These are phyloP conservation scores for Carabus problematicus DNA, from an alignment of 2,888 invertebrate genomes.

Conservation along the genomic window DNA sequence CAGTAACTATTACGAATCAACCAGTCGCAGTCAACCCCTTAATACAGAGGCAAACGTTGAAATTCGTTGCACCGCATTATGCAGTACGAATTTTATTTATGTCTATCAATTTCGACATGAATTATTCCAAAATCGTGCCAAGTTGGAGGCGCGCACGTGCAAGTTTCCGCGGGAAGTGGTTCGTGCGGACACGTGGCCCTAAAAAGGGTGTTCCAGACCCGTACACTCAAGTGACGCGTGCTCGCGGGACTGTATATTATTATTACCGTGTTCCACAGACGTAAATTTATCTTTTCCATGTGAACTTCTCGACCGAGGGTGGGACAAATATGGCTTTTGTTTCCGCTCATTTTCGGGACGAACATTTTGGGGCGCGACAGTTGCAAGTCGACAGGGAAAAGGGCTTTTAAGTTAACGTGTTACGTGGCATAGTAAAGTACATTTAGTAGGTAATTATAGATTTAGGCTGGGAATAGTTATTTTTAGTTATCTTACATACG, in stretches of 20 bases:
- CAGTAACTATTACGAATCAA: constrained; percentile 4
- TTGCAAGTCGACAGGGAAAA: not conserved
- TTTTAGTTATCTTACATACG: no score
- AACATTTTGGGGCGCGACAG: not conserved
- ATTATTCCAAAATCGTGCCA: constrained; percentile 37
- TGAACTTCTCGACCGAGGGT: constrained; percentile 16
- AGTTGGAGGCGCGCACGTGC: constrained; percentile 31
- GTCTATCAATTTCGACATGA: constrained; percentile 35
- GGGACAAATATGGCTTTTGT: constrained; percentile 5
- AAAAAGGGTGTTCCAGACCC: no score
- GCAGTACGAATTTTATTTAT: constrained; percentile 41
- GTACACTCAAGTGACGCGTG: constrained; percentile 27
- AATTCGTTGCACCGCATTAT: constrained; percentile 31
- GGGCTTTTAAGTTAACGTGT: no score
- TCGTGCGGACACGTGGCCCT: not conserved
- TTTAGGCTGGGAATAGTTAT: no score
- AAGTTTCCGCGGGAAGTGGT: constrained; percentile 14
- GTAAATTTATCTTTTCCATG: constrained; percentile 33
- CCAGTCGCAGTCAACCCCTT: not conserved
- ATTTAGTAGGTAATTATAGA: no score
- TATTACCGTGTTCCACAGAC: constrained; percentile 24
- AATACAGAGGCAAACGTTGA: constrained; percentile 16
- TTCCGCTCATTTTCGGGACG: constrained; percentile 12
- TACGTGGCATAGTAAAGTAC: no score
- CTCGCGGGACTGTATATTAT: constrained; percentile 16